Base-by-base conservation (phyloP, 2,113 vertebrate species). In the Rhea pennata region DNA sequence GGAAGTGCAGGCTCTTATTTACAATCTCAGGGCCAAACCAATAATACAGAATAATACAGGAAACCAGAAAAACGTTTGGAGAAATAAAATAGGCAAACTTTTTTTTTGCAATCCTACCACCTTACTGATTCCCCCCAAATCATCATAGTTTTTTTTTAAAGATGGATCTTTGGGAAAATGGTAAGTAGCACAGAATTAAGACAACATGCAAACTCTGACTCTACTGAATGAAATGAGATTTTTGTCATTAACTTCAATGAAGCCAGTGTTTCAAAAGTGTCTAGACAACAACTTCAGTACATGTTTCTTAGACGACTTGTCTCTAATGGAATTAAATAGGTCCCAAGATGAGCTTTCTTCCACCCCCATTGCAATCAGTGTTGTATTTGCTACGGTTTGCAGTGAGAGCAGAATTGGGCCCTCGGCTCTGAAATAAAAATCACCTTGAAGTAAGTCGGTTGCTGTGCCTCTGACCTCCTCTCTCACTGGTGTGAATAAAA, bases 261-360 rank as follows among this genome's bases (percentile, higher is more conserved):
- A 77, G 71, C 20, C 59, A 7, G 51, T 42, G 65, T 31, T 82
- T 87, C 82, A 46, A 61, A 90, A 82, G 59, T 15, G 58, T 71
- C 92, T 78, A 21, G 59, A 77, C 78, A n/a, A 27, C 77, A 78
- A 73, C 83, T 72, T 33, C 1, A 7, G 51, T 17, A 8, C 40
- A 5, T 17, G 66, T 77, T 90, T 73, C 59, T 48, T 67, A 26
- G 77, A 33, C 39, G 61, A 19, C 80, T 90, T 76, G 61, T 72
- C 77, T 87, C 83, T 56, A 62, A 87, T 39, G 59, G 88, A 56
- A 83, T 73, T 72, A 78, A 91, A 83, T 12, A 12, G 72, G 62
- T 78, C 71, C 88, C 88, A 36, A 22, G 59, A 78, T 5, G 62
- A 48, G 59, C 40, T 42, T 67, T n/a, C 72, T 29, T 36, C 83